Conservation (phyloP, 2,888 invertebrate genomes). For the Bedellia somnulentella region DNA sequence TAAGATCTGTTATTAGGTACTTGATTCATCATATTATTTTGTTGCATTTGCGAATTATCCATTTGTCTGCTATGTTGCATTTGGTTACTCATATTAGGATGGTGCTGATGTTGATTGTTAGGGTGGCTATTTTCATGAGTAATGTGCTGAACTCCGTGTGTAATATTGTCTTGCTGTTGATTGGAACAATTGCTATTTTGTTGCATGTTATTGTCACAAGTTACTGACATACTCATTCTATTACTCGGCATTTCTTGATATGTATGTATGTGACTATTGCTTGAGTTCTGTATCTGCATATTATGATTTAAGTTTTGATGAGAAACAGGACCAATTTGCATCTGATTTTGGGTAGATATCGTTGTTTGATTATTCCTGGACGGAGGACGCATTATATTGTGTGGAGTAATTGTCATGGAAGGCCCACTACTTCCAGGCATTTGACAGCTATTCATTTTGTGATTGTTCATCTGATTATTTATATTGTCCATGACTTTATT, state of each 20-base stretch:
- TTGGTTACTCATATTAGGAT: slow-evolving; percentile 55
- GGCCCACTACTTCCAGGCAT: slow-evolving; percentile 32
- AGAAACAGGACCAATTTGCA: slow-evolving; percentile 17
- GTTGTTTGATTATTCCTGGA: slow-evolving; percentile 37
- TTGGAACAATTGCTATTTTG: slow-evolving; percentile 16
- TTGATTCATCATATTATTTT: slow-evolving; percentile 22
- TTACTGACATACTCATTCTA: slow-evolving; percentile 29
- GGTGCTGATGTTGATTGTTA: slow-evolving; percentile 41
- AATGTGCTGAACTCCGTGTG: slow-evolving; percentile 43
- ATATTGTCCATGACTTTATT: slow-evolving; percentile 33
- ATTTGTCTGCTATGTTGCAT: slow-evolving; percentile 43
- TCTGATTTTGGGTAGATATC: slow-evolving; percentile 28
- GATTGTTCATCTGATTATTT: slow-evolving; percentile 36
- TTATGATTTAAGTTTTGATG: too few species aligned
- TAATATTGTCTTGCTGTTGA: slow-evolving; percentile 40
- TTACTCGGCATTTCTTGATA: slow-evolving; percentile 42
- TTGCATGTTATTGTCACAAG: slow-evolving; percentile 30
- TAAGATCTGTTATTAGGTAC: slow-evolving; percentile 27
- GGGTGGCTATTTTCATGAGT: slow-evolving; percentile 36
- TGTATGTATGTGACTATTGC: slow-evolving; percentile 41
- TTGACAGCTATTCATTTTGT: slow-evolving; percentile 48
- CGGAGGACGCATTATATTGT: slow-evolving; percentile 37
- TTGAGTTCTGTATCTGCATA: slow-evolving; percentile 40
- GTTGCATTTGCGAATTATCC: slow-evolving; percentile 37
- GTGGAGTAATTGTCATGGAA: slow-evolving; percentile 46